Evolutionary conservation across 2,113 vertebrate species (phyloP), one percentile per base, ranked within the genome.

Genomic region (Microtus richardsoni): DNA sequence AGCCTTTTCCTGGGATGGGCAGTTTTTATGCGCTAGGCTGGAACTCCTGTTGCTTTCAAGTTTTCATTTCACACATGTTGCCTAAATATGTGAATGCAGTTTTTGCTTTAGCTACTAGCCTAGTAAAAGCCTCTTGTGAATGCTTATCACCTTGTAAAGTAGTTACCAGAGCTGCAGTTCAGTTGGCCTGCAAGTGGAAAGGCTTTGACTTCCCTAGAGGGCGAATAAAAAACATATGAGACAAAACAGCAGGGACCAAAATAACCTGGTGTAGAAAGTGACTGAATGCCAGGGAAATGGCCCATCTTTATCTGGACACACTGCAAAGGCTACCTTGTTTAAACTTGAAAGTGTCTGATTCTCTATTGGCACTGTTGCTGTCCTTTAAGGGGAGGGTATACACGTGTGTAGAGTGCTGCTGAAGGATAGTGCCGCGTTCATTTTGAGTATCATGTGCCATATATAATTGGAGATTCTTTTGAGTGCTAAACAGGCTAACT

Each of bases 91-190:
- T 96, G 80, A 77, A 58, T 24, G 30, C 66, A 95, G 71, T 36
- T 96, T 96, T 95, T 97, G 75, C 85, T 85, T 88, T 90, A 89
- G 95, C 97, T 97, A 96, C 95, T 28, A 33, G 28, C 78, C 93
- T 95, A 87, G 95, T 96, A 97, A 97, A 97, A 97, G 88, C 71
- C 96, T 97, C 95, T 96, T 93, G 97, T 97, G 96, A 95, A 92
- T 97, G 93, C 96, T 97, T 97, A 97, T 97, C 94, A 97, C 97
- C 95, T 97, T 96, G 96, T 97, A 97, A 97, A 96, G 92, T 83
- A 93, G 97, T 97, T 97, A 96, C 93, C 92, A 94, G 96, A 92
- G 74, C 95, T 94, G 94, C 58, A 96, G 93, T 96, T 96, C 94
- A 97, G 93, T 95, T 87, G 92, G 74, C 92, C 92, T 96, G 92